These are phyloP conservation scores for Microplitis mediator DNA, from an alignment of 1,140 invertebrate genomes.

Conservation along the genomic window DNA sequence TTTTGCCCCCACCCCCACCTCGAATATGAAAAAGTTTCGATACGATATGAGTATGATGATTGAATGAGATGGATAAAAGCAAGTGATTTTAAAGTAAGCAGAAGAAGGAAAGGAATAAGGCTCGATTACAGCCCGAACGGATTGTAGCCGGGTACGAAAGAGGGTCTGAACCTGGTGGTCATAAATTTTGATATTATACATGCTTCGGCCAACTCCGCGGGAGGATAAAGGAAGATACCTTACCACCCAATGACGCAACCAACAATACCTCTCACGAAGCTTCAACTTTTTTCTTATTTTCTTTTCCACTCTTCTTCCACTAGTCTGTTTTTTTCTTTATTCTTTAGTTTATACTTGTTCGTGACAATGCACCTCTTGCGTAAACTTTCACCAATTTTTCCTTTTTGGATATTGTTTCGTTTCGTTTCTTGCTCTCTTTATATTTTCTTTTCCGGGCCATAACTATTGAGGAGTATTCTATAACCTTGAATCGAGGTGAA, in stretches of 20 bases:
- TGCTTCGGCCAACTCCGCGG: constrained; percentile 30
- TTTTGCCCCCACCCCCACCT: too few relatives aligned
- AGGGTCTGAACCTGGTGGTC: constrained; percentile 40
- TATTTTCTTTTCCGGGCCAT: not conserved
- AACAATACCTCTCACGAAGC: constrained; percentile 55
- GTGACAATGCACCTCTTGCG: constrained; percentile 38
- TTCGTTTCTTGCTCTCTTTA: constrained; percentile 7
- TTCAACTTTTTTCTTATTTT: constrained; percentile 51
- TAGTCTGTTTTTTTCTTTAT: constrained; percentile 5
- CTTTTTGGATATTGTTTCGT: not conserved
- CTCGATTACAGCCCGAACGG: constrained; percentile 31
- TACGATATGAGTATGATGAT: too few relatives aligned
- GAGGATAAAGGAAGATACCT: constrained; percentile 15
- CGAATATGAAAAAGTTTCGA: too few relatives aligned
- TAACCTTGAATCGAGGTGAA: constrained; percentile 18
- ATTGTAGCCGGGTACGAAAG: constrained; percentile 36
- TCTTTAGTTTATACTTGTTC: not conserved
- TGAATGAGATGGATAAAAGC: not conserved
- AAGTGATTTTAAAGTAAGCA: constrained; percentile 10
- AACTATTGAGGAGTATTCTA: not conserved
- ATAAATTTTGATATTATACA: constrained; percentile 61
- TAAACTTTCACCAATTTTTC: constrained; percentile 49
- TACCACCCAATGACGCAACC: constrained; percentile 51
- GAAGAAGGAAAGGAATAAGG: constrained; percentile 20
- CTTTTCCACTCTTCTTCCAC: constrained; percentile 19